Percentiles rank a stretch among this genome's conserved stretches.
phyloP scores from a whole-genome alignment of 2,797 vertebrate species.

The Bucorvus abyssinicus region DNA sequence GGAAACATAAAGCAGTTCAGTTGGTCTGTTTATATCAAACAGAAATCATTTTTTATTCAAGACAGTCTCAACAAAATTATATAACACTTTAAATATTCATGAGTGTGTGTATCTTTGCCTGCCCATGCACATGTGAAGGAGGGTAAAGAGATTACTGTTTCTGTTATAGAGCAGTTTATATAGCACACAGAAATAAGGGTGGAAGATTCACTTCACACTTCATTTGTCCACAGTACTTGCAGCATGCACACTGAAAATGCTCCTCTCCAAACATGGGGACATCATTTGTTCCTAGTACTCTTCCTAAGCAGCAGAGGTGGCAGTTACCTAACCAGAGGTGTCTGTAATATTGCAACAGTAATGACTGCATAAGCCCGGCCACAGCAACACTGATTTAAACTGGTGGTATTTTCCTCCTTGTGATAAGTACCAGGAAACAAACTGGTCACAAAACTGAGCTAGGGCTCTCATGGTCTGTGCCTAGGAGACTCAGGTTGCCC shows the following conservation, averaged over 20 bases:
- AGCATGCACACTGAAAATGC: background rate
- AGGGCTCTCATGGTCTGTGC: background rate
- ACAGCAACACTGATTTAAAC: background rate
- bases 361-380: background rate
- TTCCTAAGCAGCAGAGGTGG: background rate
- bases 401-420: background rate
- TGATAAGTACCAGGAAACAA: background rate
- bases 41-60: constrained; percentile 15
- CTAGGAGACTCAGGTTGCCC: background rate
- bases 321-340: background rate
- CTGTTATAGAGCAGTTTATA: background rate
- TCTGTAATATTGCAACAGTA: background rate
- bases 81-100: background rate
- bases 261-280: background rate
- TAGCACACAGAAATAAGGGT: background rate
- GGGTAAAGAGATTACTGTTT: background rate
- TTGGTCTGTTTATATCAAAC: constrained; percentile 5
- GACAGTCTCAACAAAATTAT: background rate
- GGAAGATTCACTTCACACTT: constrained; percentile 28
- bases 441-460: background rate
- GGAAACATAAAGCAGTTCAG: background rate
- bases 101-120: background rate
- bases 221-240: background rate
- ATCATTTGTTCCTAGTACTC: background rate
- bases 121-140: background rate